phyloP scores from a whole-genome alignment of 2,888 invertebrate genomes.

The Lasius platythorax region DNA sequence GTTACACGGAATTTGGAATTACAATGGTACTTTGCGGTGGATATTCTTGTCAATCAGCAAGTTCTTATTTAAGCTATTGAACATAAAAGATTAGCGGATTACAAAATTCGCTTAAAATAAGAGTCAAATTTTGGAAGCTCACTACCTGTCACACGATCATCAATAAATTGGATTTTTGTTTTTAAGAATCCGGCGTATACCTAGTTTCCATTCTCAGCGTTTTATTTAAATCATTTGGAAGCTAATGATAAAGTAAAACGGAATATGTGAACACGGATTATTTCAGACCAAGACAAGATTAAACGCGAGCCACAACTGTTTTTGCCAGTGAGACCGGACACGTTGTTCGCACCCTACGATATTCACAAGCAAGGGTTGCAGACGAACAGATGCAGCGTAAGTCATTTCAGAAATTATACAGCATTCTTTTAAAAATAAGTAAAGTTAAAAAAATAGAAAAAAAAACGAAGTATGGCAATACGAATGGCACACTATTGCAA shows the following conservation, averaged over 20 bases:
- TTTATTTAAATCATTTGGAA: constrained; percentile 2
- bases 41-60: not conserved
- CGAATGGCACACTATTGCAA: not conserved
- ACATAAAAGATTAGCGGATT: no score
- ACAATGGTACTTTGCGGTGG: not conserved
- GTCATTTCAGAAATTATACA: constrained; percentile 60
- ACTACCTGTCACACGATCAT: no score
- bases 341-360: constrained; percentile 84
- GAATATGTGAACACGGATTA: not conserved
- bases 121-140: not conserved
- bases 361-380: constrained; percentile 85
- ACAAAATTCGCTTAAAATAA: not conserved
- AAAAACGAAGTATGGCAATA: not conserved
- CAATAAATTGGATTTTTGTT: not conserved
- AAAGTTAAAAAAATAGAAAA: no score
- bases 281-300: constrained; percentile 83
- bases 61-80: not conserved
- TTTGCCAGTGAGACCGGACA: constrained; percentile 85
- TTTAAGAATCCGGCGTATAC: not conserved
- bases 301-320: constrained; percentile 84
- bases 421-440: not conserved
- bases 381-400: constrained; percentile 84
- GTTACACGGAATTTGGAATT: not conserved
- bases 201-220: not conserved
- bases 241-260: not conserved